Conservation (phyloP, 2,888 invertebrate genomes). For the Nemotelus pantherinus region DNA sequence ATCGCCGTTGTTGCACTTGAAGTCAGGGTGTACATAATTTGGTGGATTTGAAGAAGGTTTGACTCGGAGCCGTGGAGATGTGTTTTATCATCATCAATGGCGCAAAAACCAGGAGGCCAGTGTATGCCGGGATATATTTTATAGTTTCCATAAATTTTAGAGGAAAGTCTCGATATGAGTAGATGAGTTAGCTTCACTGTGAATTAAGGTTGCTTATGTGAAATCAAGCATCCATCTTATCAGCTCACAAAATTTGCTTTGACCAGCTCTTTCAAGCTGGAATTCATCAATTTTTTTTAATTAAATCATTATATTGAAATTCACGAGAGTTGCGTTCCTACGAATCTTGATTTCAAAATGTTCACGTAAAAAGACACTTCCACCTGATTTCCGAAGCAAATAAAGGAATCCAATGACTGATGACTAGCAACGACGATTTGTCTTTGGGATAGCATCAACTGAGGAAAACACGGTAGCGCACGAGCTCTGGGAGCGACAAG, state of each 20-base stretch:
- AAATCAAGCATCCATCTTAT: no score
- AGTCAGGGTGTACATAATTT: neutral
- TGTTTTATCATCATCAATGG: no score
- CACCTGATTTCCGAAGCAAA: neutral
- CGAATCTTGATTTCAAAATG: neutral
- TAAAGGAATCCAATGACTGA: neutral
- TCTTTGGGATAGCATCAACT: neutral
- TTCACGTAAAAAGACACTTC: neutral
- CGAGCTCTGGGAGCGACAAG: slow-evolving; percentile 33
- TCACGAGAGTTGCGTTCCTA: neutral
- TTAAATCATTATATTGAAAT: no score
- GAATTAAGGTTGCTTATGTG: no score
- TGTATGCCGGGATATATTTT: neutral
- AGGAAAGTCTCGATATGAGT: no score
- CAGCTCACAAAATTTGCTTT: no score
- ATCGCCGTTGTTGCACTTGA: slow-evolving; percentile 31
- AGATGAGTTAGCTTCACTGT: no score
- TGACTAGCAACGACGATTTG: slow-evolving; percentile 27
- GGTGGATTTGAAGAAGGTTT: neutral
- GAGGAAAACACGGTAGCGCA: slow-evolving; percentile 7
- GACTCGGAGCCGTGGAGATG: neutral
- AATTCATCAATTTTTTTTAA: no score
- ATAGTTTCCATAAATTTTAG: no score
- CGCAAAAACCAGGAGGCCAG: neutral
- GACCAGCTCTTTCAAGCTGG: no score